Evolutionary conservation across 2,113 vertebrate genomes (phyloP), one percentile per base, ranked within the genome.

Genomic region (Ciconia stormi): DNA sequence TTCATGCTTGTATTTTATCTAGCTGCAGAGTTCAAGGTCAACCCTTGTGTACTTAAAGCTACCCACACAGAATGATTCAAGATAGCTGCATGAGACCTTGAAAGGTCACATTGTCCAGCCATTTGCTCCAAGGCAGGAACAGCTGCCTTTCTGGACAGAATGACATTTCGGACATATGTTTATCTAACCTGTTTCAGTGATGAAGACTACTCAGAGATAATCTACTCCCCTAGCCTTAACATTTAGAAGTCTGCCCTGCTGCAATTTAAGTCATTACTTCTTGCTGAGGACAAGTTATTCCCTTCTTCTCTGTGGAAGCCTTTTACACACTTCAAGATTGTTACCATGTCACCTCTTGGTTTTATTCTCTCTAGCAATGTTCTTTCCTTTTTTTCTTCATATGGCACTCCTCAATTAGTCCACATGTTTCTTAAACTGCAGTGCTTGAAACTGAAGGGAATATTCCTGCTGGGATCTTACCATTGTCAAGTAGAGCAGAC

Each of bases 101-200:
- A 79, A 93, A 90, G 84, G 66, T 95, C 87, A 93, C 20, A 17
- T 0, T 29, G 44, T 20, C 73, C 78, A 85, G 49, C 9, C 42
- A 26, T 53, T 97, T 85, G 82, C 90, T 91, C 36, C 70, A 88
- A 85, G 74, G 66, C 82, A 93, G 67, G 40, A 93, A 65, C 66
- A 94, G 52, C 78, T 96, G 90, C 70, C 29, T 82, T 90, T 65
- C 87, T 11, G 30, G 87, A 82, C 6, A 56, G 58, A 61, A 72
- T 77, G 93, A 82, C 56, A 80, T 93, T 96, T 59, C 16, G 11
- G 67, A 58, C 85, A 58, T 56, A 66, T 72, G 71, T 77, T 95
- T 82, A 77, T 91, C 66, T 79, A 86, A 58, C 49, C 77, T n/a
- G 34, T 61, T 91, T 56, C 62, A 70, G 36, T 27, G 50, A 80